Evolutionary conservation across 2,888 invertebrate species (phyloP).

Genomic region (Pterostichus niger): DNA sequence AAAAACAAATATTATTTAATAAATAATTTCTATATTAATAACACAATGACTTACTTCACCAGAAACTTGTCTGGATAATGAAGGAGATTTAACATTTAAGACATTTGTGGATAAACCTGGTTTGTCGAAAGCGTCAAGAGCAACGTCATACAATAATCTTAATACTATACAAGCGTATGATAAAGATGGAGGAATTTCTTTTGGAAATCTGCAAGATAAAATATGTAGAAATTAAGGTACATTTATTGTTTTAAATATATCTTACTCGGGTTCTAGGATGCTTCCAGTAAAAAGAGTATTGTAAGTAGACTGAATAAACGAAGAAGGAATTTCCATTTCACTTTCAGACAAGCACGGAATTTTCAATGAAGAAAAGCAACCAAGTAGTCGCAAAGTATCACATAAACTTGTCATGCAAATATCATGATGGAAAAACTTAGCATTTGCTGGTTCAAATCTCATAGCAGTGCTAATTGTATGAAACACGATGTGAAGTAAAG

Average conservation of each 20-base stretch:
- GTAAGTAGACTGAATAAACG: constrained; percentile 69
- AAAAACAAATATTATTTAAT: neutral
- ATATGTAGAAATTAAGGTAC: neutral
- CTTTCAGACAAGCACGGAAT: constrained; percentile 73
- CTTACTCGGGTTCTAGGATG: constrained; percentile 84
- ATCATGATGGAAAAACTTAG: constrained; percentile 98
- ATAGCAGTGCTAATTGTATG: constrained; percentile 97
- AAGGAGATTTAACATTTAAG: constrained; percentile 83
- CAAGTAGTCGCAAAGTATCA: constrained; percentile 93
- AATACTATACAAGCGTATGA: constrained; percentile 92
- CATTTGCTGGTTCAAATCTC: constrained; percentile 99
- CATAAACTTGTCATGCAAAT: constrained; percentile 96
- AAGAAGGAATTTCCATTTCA: constrained; percentile 70
- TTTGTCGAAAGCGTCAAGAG: constrained; percentile 96
- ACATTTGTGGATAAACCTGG: constrained; percentile 85
- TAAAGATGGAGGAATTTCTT: constrained; percentile 87
- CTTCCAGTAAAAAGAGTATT: constrained; percentile 88
- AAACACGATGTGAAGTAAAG: constrained; percentile 92
- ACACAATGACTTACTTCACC: constrained; percentile 79
- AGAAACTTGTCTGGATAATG: constrained; percentile 82
- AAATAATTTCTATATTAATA: constrained; percentile 62
- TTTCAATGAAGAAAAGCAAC: constrained; percentile 85
- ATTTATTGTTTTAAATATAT: constrained; percentile 61
- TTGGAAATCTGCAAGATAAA: constrained; percentile 81
- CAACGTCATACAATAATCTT: constrained; percentile 95